A percentile compares a stretch with the other conserved stretches of the same genome.
These are phyloP conservation scores for Psilanteris sp. DNA, from an alignment of 1,140 invertebrate genomes.

Conservation along the genomic window DNA sequence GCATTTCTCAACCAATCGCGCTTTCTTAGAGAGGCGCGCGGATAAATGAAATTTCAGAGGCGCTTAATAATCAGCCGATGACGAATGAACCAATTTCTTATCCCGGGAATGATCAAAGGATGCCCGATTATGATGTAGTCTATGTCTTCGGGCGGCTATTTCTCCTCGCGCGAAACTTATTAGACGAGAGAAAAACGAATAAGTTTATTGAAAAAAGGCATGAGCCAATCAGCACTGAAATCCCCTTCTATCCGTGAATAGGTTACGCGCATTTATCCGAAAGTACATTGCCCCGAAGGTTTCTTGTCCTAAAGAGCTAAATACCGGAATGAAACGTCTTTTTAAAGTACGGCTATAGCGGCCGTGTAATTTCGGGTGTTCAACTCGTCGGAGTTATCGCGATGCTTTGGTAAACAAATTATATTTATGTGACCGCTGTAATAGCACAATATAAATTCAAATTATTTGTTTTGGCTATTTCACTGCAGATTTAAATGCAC, in stretches of 20 bases:
- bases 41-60: constrained; percentile 14
- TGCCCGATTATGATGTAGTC: constrained; percentile 25
- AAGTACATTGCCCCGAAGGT: constrained; percentile 29
- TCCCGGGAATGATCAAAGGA: constrained; percentile 18
- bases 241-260: constrained; percentile 21
- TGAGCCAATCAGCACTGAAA: constrained; percentile 37
- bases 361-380: neutral
- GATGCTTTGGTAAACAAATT: too few species aligned
- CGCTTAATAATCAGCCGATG: constrained; percentile 15
- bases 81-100: constrained; percentile 22
- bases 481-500: too few species aligned
- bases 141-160: constrained; percentile 13
- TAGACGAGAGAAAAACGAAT: constrained; percentile 19
- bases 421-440: too few species aligned
- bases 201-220: constrained; percentile 16
- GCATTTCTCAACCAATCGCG: neutral
- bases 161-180: constrained; percentile 21
- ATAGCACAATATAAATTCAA: too few species aligned
- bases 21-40: neutral
- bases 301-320: constrained; percentile 15
- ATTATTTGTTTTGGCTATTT: too few species aligned
- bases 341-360: neutral
- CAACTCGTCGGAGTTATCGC: too few species aligned
- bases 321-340: constrained; percentile 5
- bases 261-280: constrained; percentile 34